Evolutionary conservation across 1,140 invertebrate species (phyloP), one percentile per base, ranked within the genome.

Genomic region (Panagrolaimus sp.): DNA sequence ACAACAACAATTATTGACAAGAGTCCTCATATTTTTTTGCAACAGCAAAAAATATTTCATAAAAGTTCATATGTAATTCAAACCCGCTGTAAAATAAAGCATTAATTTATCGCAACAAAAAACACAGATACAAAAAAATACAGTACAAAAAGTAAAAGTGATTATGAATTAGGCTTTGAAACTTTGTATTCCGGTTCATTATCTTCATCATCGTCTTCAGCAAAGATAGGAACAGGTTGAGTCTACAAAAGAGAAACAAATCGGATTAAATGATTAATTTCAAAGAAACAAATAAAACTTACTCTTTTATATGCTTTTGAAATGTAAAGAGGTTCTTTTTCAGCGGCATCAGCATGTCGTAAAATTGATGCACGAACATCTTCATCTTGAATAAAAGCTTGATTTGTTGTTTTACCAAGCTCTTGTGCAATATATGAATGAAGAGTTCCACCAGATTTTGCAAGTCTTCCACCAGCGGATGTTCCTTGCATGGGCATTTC

Each of bases 371-470:
- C 92, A 65, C 96, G 87, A 0, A 96, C 93, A 87, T 98, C 93
- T 78, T 95, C 91, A 84, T 96, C 93, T 78, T 95, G 92, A 74
- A 96, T 90, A 65, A 82, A 83, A 20, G 95, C 91, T 67, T 91
- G 88, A 80, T 97, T 98, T 67, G 82, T 76, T 74, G 91, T 91
- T 1, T 94, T 84, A 0, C 94, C 95, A 25, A 98, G 86, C 83
- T 96, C 94, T 67, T 94, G 88, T 57, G 96, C 96, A 25, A 98
- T 93, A 84, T 93, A 99, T 0, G 94, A 97, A 71, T 93, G 95
- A 0, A 98, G 86, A 0, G 96, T 98, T 67, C 92, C 92, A 38
- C 96, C 96, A 63, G 93, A 93, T 0, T 91, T 90, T 0, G 92
- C 93, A 2, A 98, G 90, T 25, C 72, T 71, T n/a, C 67, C 72